Conservation (phyloP, 2,113 vertebrate species). For the Progne subis region DNA sequence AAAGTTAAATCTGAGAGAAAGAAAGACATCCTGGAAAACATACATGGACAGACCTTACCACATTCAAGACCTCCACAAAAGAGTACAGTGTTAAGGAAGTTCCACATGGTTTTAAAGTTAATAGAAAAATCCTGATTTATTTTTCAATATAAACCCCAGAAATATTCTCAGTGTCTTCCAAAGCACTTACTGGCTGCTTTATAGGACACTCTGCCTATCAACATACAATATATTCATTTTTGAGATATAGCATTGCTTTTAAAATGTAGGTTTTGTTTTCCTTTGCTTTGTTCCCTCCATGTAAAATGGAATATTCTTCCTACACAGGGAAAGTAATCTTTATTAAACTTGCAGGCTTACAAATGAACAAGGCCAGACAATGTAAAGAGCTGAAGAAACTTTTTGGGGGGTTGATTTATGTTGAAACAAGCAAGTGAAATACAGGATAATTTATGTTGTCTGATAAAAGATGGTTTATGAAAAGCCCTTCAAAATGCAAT, state of each 20-base stretch:
- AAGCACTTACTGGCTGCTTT: neutral
- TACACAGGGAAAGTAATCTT: neutral
- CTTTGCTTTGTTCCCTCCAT: neutral
- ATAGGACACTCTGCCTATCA: neutral
- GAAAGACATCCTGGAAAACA: neutral
- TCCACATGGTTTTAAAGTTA: neutral
- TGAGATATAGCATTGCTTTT: neutral
- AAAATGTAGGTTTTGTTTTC: neutral
- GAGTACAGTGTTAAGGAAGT: neutral
- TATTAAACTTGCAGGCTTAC: neutral
- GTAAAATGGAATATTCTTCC: neutral
- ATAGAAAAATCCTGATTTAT: neutral
- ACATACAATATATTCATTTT: neutral
- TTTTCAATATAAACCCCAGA: neutral
- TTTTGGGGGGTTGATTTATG: neutral
- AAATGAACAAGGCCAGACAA: neutral
- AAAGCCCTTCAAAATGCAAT: neutral
- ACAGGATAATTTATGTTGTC: conserved; percentile 2
- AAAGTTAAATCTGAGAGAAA: neutral
- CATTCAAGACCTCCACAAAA: neutral
- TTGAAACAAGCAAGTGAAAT: conserved; percentile 11
- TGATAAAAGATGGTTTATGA: conserved; percentile 9
- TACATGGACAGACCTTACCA: neutral
- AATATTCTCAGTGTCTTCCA: neutral
- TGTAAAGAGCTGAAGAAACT: neutral